Base-by-base conservation (phyloP, 2,888 invertebrate genomes). In the Leucoma salicis region DNA sequence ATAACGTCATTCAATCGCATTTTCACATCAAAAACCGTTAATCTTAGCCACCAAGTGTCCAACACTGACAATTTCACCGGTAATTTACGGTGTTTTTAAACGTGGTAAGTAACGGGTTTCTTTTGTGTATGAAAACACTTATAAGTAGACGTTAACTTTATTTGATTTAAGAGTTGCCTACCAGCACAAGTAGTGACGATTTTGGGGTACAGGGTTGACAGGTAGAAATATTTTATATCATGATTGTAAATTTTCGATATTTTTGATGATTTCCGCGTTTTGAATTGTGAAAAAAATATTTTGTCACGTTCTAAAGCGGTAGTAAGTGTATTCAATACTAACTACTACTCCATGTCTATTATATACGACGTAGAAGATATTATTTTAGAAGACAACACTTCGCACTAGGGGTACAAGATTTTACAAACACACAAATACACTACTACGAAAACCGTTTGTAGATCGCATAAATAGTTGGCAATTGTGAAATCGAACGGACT, bases 131-230 rank as follows among this genome's bases (percentile, higher is more conserved):
- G 75, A 80, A 78, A 70, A 57, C 67, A 47, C 53, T 42, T 63
- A 21, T 4, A 63, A 66, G 64, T 64, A 56, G 57, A 48, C 63
- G 74, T 74, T 74, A 72, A 75, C 69, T 69, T 62, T 82, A 67
- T 83, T 83, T 85, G 85, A 84, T 85, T 85, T 84, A n/a, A 74
- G 71, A 76, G 70, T 78, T 78, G 50, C 63, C 70, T 65, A 64
- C 70, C 64, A 64, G 73, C 67, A 74, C 72, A 67, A 63, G 70
- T 79, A 75, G 78, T 82, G 83, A 78, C 77, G 83, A 86, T 82
- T 82, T 74, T 59, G 66, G 70, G 52, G 11, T 25, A 18, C 14
- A 61, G 53, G 58, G 60, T 28, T 61, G 54, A 14, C 46, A 39
- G 16, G 10, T 16, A 18, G 27, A 27, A 11, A 27, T n/a, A 27